Evolutionary conservation across 2,113 vertebrate species (phyloP), one percentile per base, ranked within the genome.

Genomic region (Psophia crepitans): DNA sequence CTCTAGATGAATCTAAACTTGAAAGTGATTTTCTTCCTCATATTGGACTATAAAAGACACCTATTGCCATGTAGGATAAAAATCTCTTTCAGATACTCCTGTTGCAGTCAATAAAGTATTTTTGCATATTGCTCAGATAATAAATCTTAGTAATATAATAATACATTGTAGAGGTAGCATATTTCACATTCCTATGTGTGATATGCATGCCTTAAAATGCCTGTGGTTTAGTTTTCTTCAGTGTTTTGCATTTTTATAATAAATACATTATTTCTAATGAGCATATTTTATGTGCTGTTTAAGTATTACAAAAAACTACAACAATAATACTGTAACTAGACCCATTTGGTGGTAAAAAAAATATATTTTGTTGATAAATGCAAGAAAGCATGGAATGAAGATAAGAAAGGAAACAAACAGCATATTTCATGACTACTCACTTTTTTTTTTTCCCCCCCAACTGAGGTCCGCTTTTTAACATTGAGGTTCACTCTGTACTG

Each of bases 401-500:
- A 44, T 7, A 33, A 39, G 26, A 64, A 19, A 37, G 11, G 26
- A 56, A 85, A 54, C 1, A 57, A 15, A 3, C 16, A 70, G 2
- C 0, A 2, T 22, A 11, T 9, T 46, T 64, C n/a, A 17, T 8
- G 13, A 14, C 5, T 44, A 57, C 27, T 73, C 28, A 43, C 17
- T 21, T 51, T 41, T 9, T 23, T 32, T 28, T 71, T 84, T 75
- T 14, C n/a, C n/a, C n/a, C n/a, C n/a, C n/a, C n/a, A 35, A 20
- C 3, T 5, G 33, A 60, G 18, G 14, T 78, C 6, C 7, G 5
- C 12, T 75, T 74, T 63, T 22, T 26, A 53, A 3, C 8, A 44
- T 7, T 0, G 0, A 58, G 17, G 28, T 71, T 8, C 11, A 11
- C 19, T 44, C 41, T 33, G 7, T 30, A 14, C 11, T 43, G 23